Evolutionary conservation across 2,113 vertebrate genomes (phyloP), one percentile per base, ranked within the genome.

Genomic region (Heterotilapia buettikoferi): DNA sequence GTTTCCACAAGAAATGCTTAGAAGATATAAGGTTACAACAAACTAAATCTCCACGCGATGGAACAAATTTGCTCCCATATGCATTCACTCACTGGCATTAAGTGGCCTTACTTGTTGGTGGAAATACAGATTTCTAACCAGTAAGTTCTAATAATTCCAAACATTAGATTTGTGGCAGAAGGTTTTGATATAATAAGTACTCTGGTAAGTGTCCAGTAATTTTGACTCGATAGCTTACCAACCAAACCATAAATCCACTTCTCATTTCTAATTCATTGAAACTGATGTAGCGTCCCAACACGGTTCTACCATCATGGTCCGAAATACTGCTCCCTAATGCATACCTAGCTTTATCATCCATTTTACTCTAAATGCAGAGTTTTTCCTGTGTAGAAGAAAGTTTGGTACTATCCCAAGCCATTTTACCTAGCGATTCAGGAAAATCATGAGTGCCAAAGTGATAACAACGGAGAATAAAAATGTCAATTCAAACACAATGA

Each of bases 11-110:
- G 84, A 86, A 90, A 86, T 52, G 47, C 90, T 84, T 85, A 66
- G 63, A 90, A 89, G 91, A 93, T 93, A 92, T 96, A 90, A 84
- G 31, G 92, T 97, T 94, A 95, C 93, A 85, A 73, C 84, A 40
- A 47, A 73, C 73, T 92, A 90, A 95, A 94, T 89, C 93, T 93
- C 84, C n/a, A 43, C 14, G 73, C 90, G 93, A 94, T 94, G 91
- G 92, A 95, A 94, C 91, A 91, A 91, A 94, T 95, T 90, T 93
- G 33, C 89, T 86, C 82, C 89, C 90, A 90, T 84, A 86, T 94
- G 94, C 85, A 90, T 92, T 94, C 95, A 92, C 93, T 95, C 92
- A 87, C 53, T 92, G 90, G 93, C 91, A 92, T 92, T 82, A 85
- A 85, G 85, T 38, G 81, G 54, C 66, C 84, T 88, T 71, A 80